These are phyloP conservation scores for Dolichoris vasculosae DNA, from an alignment of 1,140 invertebrate species.

Conservation along the genomic window DNA sequence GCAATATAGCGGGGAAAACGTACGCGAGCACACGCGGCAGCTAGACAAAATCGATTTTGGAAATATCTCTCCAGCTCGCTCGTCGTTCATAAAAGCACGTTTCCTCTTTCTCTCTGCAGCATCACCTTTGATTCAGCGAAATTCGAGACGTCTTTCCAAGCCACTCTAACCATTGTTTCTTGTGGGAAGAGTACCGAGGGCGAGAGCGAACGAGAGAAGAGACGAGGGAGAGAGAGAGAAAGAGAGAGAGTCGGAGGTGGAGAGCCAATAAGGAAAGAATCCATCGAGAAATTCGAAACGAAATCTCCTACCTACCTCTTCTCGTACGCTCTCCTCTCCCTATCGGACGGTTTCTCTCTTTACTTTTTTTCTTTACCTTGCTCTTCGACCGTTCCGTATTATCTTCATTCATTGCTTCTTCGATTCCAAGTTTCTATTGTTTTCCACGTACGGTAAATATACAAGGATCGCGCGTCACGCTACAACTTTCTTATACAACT, in stretches of 20 bases:
- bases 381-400: background rate
- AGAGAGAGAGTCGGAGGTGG: background rate
- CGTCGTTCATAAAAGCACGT: constrained; percentile 17
- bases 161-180: constrained; percentile 70
- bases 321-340: background rate
- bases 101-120: constrained; percentile 8
- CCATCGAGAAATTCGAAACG: constrained; percentile 71
- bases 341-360: constrained; percentile 26
- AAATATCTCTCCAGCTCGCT: constrained; percentile 11
- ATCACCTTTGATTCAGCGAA: constrained; percentile 71
- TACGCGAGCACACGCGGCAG: constrained; percentile 54
- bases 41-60: constrained; percentile 70
- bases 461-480: background rate
- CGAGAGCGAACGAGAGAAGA: background rate
- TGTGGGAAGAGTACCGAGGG: constrained; percentile 60
- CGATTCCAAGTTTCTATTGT: background rate
- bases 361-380: constrained; percentile 31
- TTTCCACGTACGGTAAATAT: background rate
- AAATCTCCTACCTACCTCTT: constrained; percentile 55
- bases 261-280: constrained; percentile 55
- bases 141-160: constrained; percentile 73
- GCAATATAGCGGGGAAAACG: constrained; percentile 51
- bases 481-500: background rate
- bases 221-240: background rate
- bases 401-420: constrained; percentile 33